Evolutionary conservation across 23 tunicate species (phyloP).

Genomic region (Corella eumyota): DNA sequence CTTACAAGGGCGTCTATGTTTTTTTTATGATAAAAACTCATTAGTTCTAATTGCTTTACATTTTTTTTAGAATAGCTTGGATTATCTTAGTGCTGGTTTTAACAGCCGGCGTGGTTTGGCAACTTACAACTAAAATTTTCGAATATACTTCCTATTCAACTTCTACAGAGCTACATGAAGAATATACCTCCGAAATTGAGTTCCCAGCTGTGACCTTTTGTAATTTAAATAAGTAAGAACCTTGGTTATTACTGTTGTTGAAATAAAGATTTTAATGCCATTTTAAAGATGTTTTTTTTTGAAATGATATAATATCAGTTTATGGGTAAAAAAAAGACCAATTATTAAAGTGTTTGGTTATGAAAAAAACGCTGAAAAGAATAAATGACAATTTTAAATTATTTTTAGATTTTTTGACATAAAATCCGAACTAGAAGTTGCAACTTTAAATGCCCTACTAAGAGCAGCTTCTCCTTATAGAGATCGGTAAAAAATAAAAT

Average conservation of each 20-base stretch:
- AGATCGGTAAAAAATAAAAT: slow-evolving; percentile 5
- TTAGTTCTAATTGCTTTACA: too few species aligned
- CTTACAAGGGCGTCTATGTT: too few species aligned
- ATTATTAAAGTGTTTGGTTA: too few species aligned
- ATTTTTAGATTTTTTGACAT: slow-evolving; percentile 5
- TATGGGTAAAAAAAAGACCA: too few species aligned
- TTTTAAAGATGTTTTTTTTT: too few species aligned
- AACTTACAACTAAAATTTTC: slow-evolving; percentile 6
- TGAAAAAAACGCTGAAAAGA: too few species aligned
- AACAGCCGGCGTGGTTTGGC: slow-evolving; percentile 13
- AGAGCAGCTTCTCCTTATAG: slow-evolving; percentile 8
- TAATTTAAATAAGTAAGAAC: slow-evolving; percentile 16
- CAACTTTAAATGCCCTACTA: background rate
- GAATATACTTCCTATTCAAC: slow-evolving; percentile 4
- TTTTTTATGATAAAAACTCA: too few species aligned
- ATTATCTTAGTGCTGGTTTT: background rate
- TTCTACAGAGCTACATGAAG: slow-evolving; percentile 11
- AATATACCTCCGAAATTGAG: slow-evolving; percentile 6
- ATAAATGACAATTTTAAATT: too few species aligned
- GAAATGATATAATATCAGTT: too few species aligned
- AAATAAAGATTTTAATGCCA: background rate
- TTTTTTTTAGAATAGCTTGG: slow-evolving; percentile 11
- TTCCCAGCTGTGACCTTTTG: slow-evolving; percentile 18
- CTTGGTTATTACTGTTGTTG: background rate
- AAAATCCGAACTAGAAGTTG: background rate